Percentiles rank a stretch among this genome's conserved stretches.
These are phyloP conservation scores for Lamellibrachia luymesi DNA, from an alignment of 1,140 invertebrate genomes.

Conservation along the genomic window DNA sequence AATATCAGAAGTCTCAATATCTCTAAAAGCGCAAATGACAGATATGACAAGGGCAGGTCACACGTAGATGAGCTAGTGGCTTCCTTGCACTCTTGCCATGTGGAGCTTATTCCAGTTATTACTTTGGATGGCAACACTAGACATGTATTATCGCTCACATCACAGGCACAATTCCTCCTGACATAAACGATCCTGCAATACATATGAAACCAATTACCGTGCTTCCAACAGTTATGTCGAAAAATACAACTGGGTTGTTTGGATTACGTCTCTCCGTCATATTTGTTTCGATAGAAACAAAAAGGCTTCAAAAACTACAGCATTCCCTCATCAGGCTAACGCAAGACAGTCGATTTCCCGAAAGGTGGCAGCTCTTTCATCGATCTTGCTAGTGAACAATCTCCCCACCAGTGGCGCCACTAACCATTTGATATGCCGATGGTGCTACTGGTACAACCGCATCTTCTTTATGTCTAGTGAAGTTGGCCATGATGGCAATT, in stretches of 20 bases:
- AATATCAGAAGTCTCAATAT: too few species aligned
- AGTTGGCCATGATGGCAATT: too few species aligned
- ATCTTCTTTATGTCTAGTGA: too few species aligned
- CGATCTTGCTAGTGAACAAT: too few species aligned
- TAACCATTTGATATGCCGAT: too few species aligned
- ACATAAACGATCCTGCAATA: constrained; percentile 22
- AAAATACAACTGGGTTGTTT: constrained; percentile 91
- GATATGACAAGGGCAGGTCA: too few species aligned
- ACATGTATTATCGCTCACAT: not conserved
- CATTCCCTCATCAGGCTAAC: not conserved
- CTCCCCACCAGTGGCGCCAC: too few species aligned
- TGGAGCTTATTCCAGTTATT: too few species aligned
- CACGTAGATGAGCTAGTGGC: too few species aligned
- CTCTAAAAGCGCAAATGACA: too few species aligned
- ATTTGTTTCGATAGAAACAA: not conserved
- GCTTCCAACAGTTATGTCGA: constrained; percentile 70
- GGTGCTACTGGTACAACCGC: too few species aligned
- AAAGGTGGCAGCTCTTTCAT: not conserved
- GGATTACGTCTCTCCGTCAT: constrained; percentile 61
- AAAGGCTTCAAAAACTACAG: not conserved
- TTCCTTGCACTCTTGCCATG: too few species aligned
- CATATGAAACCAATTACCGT: constrained; percentile 56
- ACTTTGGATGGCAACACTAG: not conserved
- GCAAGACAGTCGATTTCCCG: not conserved
- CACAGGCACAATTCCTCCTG: not conserved